Percentiles rank a stretch among this genome's conserved stretches.
Conservation (phyloP, 2,797 vertebrate species). For the Chloroceryle inda region DNA sequence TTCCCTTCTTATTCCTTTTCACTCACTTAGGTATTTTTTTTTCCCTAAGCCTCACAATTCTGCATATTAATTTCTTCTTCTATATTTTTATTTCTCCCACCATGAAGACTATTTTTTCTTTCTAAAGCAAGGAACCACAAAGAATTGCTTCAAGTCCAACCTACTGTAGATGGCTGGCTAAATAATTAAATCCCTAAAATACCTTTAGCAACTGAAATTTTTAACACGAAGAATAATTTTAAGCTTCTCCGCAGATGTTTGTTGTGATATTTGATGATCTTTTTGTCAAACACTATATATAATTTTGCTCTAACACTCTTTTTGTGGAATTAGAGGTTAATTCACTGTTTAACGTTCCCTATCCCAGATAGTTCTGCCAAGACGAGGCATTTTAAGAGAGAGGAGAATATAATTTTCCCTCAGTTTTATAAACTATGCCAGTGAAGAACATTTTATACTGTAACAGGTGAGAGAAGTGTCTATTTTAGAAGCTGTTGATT, state of each 20-base stretch:
- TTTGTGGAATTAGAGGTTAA: not conserved
- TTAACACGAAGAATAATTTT: not conserved
- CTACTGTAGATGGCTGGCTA: not conserved
- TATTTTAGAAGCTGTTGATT: not conserved
- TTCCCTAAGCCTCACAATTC: not conserved
- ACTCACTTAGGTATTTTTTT: not conserved
- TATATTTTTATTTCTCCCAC: not conserved
- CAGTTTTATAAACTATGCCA: not conserved
- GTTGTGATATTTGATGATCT: not conserved
- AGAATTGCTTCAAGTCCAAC: not conserved
- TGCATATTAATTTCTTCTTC: not conserved
- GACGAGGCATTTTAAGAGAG: not conserved
- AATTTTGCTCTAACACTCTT: not conserved
- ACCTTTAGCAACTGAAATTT: not conserved
- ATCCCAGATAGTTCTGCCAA: not conserved
- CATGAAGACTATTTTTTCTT: not conserved
- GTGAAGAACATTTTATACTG: not conserved
- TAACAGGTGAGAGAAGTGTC: not conserved
- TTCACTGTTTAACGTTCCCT: not conserved
- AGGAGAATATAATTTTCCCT: not conserved
- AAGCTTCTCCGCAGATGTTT: not conserved
- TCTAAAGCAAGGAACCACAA: not conserved
- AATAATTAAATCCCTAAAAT: not conserved
- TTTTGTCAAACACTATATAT: not conserved
- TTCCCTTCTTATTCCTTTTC: not conserved